A percentile compares a stretch with the other conserved stretches of the same genome.
phyloP scores from a whole-genome alignment of 2,888 invertebrate genomes.

The Dicroscelio sp. region DNA sequence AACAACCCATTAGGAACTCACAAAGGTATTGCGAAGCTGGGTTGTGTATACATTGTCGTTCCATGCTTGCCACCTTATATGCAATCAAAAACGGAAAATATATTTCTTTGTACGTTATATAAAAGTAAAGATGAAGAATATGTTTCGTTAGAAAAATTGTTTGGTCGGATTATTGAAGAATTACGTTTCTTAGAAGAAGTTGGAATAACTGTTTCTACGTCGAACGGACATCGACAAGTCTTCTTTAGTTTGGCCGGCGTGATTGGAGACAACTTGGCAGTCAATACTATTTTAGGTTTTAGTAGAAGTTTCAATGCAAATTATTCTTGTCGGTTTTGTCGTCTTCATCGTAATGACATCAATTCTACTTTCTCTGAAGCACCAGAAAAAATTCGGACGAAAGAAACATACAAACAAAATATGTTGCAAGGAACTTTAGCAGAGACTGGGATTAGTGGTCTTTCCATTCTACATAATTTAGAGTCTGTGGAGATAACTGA shows the following conservation, averaged over 20 bases:
- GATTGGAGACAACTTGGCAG: slow-evolving; percentile 22
- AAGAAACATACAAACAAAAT: slow-evolving; percentile 1
- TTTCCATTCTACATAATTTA: slow-evolving; percentile 30
- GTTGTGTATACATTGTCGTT: neutral
- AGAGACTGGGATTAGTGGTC: slow-evolving; percentile 46
- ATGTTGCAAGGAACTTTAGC: neutral
- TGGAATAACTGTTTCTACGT: neutral
- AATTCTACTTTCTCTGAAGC: neutral
- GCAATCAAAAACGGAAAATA: slow-evolving; percentile 16
- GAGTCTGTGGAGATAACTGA: slow-evolving; percentile 3
- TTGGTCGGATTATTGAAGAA: neutral
- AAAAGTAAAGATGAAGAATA: slow-evolving; percentile 1
- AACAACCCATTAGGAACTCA: slow-evolving; percentile 34
- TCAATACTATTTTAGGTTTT: slow-evolving; percentile 38
- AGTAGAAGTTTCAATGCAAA: slow-evolving; percentile 57
- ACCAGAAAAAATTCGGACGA: neutral
- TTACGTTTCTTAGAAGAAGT: neutral
- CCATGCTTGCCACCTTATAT: slow-evolving; percentile 4
- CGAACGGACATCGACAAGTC: neutral
- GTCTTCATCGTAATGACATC: neutral
- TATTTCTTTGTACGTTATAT: neutral
- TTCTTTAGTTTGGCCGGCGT: neutral
- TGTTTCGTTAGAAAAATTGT: slow-evolving; percentile 7
- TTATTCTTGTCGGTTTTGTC: slow-evolving; percentile 63
- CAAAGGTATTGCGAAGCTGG: slow-evolving; percentile 4